Evolutionary conservation across 2,797 vertebrate species (phyloP), one percentile per base, ranked within the genome.

Genomic region (Leptoclinus maculatus): DNA sequence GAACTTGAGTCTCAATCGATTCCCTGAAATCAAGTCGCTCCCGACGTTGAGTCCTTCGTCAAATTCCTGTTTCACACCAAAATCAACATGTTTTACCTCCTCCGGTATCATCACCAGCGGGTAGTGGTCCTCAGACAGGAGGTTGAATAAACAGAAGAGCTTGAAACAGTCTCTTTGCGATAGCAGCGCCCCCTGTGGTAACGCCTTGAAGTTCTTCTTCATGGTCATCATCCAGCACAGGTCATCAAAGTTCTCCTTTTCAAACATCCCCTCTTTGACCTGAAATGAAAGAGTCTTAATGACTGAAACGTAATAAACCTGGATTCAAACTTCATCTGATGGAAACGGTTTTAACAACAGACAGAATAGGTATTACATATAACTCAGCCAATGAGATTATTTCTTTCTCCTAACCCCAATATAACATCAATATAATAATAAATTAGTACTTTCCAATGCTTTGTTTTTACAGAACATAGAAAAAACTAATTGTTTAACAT

Each of bases 201-300:
- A 25, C 6, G 80, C 83, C 36, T 79, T 92, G 70, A 90, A 94
- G 87, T 96, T 96, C 89, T 96, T 96, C 91, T 95, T 95, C 79
- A 91, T 93, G 32, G 95, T 95, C 95, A 96, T 94, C 90, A 92
- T 96, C 96, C 96, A 96, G 92, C 96, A 96, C 78, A 96, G 80
- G 74, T 96, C 95, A 16, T 96, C 95, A 51, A 96, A 96, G 57
- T 84, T 95, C 89, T 96, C 95, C 83, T 96, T 96, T 86, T 94
- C 93, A 62, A 95, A 96, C 75, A 90, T 95, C 19, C 95, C 95
- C 47, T 94, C 94, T 84, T 93, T 94, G 64, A 94, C 96, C 96
- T 96, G 74, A 16, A 78, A 47, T 23, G 7, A 53, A 36, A 80
- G 1, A 8, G 7, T 32, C 0, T 0, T 6, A 29, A 4, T 25